Evolutionary conservation across 2,113 vertebrate species (phyloP).

Genomic region (Melanerpes formicivorus): DNA sequence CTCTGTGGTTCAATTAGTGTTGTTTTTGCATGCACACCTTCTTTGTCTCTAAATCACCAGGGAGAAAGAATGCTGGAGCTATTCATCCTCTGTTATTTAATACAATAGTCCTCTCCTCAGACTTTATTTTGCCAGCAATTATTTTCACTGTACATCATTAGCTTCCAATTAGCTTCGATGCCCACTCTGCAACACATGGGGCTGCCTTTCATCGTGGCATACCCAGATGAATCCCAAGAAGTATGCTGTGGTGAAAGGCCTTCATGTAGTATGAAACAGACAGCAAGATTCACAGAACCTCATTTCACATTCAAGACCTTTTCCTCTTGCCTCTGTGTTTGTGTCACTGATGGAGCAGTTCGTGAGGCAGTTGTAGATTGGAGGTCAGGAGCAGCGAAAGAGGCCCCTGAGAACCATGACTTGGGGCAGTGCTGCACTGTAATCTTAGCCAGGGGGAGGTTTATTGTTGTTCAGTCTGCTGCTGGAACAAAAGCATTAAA

Average conservation of each 20-base stretch:
- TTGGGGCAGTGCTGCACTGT: background rate
- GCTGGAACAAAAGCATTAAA: background rate
- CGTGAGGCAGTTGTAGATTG: background rate
- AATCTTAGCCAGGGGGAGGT: background rate
- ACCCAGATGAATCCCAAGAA: background rate
- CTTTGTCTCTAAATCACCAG: slow-evolving; percentile 24
- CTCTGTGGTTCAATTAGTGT: background rate
- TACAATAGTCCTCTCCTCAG: background rate
- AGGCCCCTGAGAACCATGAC: background rate
- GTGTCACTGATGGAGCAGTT: background rate
- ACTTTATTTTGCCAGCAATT: slow-evolving; percentile 9
- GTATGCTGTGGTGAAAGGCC: background rate
- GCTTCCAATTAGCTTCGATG: background rate
- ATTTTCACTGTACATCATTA: slow-evolving; percentile 24
- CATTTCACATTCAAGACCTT: background rate
- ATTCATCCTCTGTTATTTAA: slow-evolving; percentile 8
- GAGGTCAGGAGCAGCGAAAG: background rate
- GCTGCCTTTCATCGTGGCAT: background rate
- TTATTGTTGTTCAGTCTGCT: background rate
- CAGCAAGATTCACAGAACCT: background rate
- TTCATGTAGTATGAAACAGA: background rate
- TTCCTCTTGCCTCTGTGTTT: background rate
- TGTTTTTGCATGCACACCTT: background rate
- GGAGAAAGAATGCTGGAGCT: background rate
- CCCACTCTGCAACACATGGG: background rate